A percentile compares a stretch with the other conserved stretches of the same genome.
Conservation (phyloP, 1,140 invertebrate species). For the Plodia interpunctella region DNA sequence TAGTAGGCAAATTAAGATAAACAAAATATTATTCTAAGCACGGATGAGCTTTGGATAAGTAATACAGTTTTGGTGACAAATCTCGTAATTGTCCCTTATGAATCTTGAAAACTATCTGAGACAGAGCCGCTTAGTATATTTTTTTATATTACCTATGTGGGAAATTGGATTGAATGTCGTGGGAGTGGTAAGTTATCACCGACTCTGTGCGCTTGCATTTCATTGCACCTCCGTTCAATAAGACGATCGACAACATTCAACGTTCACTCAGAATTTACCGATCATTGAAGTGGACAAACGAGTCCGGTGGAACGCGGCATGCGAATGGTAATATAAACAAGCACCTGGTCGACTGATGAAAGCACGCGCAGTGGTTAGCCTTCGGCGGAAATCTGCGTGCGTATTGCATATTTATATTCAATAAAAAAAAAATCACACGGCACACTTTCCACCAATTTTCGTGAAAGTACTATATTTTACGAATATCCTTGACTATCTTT, state of each 20-base stretch:
- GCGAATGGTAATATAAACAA: conserved; percentile 47
- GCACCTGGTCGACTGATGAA: conserved; percentile 41
- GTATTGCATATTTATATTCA: conserved; percentile 34
- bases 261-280: conserved; percentile 17
- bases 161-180: background rate
- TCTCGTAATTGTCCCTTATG: no score
- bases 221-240: conserved; percentile 9
- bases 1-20: no score
- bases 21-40: no score
- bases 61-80: no score
- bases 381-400: conserved; percentile 36
- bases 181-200: background rate
- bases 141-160: no score
- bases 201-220: background rate
- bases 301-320: conserved; percentile 35
- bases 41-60: no score
- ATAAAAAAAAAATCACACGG: conserved; percentile 54
- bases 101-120: no score
- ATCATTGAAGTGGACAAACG: conserved; percentile 40
- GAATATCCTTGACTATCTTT: conserved; percentile 57
- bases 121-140: no score
- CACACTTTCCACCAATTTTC: conserved; percentile 68
- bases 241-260: conserved; percentile 19
- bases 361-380: conserved; percentile 39
- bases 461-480: conserved; percentile 49